Conservation (phyloP, 1,140 invertebrate genomes). For the Caerostris darwini region DNA sequence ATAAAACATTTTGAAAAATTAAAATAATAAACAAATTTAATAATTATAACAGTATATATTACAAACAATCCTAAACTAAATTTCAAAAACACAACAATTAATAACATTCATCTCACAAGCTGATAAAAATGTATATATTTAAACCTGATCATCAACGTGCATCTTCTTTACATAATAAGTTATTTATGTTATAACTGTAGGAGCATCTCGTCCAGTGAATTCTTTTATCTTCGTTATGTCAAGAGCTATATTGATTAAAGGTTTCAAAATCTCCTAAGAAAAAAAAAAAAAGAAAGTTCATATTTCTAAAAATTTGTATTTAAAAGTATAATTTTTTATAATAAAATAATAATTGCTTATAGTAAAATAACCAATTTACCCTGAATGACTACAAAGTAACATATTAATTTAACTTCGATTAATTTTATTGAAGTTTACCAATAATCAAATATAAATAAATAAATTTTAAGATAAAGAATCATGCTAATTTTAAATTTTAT, state of each 20-base stretch:
- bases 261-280: slow-evolving; percentile 88
- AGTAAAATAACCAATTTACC: too few relatives aligned
- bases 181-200: slow-evolving; percentile 98
- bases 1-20: background rate
- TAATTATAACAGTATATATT: slow-evolving; percentile 2
- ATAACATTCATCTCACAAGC: background rate
- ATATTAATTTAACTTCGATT: too few relatives aligned
- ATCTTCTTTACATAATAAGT: background rate
- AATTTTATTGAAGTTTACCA: too few relatives aligned
- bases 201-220: slow-evolving; percentile 92
- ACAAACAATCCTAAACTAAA: slow-evolving; percentile 2
- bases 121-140: background rate
- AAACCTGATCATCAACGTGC: background rate
- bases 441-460: too few relatives aligned
- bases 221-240: slow-evolving; percentile 91
- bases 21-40: background rate
- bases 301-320: background rate
- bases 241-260: slow-evolving; percentile 94
- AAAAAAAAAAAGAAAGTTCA: background rate
- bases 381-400: too few relatives aligned
- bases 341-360: too few relatives aligned
- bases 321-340: background rate
- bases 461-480: too few relatives aligned
- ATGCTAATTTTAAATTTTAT: too few relatives aligned
- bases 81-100: background rate